Conservation (phyloP, 2,797 vertebrate genomes). For the Echiichthys vipera region DNA sequence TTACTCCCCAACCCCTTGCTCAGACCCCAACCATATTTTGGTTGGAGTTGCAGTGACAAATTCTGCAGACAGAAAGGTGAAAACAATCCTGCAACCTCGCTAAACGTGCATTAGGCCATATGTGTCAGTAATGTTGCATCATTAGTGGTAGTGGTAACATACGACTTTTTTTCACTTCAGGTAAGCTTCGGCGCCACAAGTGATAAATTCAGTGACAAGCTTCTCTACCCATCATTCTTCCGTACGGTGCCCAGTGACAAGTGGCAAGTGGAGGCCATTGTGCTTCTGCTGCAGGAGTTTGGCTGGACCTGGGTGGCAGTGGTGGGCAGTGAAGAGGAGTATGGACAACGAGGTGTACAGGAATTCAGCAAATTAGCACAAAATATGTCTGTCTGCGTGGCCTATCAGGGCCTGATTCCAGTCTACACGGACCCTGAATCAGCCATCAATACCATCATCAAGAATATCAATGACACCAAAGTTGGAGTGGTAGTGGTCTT, state of each 20-base stretch:
- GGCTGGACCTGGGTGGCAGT: slow-evolving; percentile 93
- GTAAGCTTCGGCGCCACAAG: slow-evolving; percentile 90
- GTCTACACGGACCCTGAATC: slow-evolving; percentile 53
- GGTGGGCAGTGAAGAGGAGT: slow-evolving; percentile 89
- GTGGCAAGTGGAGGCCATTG: slow-evolving; percentile 81
- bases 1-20: too few relatives aligned
- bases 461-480: slow-evolving; percentile 68
- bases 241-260: slow-evolving; percentile 89
- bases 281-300: slow-evolving; percentile 81
- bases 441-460: slow-evolving; percentile 61
- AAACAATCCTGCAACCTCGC: neutral
- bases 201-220: slow-evolving; percentile 85
- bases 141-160: neutral
- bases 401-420: slow-evolving; percentile 89
- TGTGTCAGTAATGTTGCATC: neutral
- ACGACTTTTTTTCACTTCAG: slow-evolving; percentile 72
- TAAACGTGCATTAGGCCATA: neutral
- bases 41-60: neutral
- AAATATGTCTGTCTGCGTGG: slow-evolving; percentile 84
- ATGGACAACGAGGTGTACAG: slow-evolving; percentile 84
- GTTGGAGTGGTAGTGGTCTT: slow-evolving; percentile 89
- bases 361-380: slow-evolving; percentile 77
- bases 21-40: too few relatives aligned
- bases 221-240: slow-evolving; percentile 90
- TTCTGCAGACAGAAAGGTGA: too few relatives aligned